Percentiles rank a stretch among this genome's conserved stretches.
These are phyloP conservation scores for Cryptocheilus praepositus DNA, from an alignment of 2,888 invertebrate species.

Conservation along the genomic window DNA sequence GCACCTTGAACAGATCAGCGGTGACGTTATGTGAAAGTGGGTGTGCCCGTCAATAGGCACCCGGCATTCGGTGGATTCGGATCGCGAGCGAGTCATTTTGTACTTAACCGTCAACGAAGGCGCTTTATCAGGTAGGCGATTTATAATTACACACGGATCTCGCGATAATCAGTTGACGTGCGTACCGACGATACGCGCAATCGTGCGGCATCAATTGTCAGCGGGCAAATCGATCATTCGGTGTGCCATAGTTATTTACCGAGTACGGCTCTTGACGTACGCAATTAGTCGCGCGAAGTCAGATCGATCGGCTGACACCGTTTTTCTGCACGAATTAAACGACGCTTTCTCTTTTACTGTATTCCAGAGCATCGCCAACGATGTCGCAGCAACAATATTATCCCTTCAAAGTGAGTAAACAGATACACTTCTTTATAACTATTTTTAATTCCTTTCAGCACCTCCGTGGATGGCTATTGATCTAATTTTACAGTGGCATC, in stretches of 20 bases:
- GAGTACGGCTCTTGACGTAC: not conserved
- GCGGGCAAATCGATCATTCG: not conserved
- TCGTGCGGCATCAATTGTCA: no score
- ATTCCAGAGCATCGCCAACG: slow-evolving; percentile 61
- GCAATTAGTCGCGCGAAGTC: no score
- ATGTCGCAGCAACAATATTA: slow-evolving; percentile 90
- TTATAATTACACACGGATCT: no score
- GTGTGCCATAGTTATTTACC: not conserved
- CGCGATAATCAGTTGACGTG: no score
- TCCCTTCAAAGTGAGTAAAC: slow-evolving; percentile 86
- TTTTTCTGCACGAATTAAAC: not conserved
- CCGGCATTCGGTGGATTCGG: slow-evolving; percentile 40
- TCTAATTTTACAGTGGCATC: not conserved
- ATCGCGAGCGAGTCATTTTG: slow-evolving; percentile 5
- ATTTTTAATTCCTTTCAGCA: slow-evolving; percentile 3
- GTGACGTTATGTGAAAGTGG: slow-evolving; percentile 56
- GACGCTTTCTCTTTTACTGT: slow-evolving; percentile 9
- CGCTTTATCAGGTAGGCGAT: slow-evolving; percentile 14
- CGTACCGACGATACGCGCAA: no score
- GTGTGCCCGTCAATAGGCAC: slow-evolving; percentile 55
- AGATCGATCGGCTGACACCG: not conserved
- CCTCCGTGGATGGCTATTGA: no score
- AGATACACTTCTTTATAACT: slow-evolving; percentile 17
- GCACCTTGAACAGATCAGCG: slow-evolving; percentile 33
- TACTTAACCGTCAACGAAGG: not conserved